Conservation (phyloP, 2,888 invertebrate species). For the Philereme transversata region DNA sequence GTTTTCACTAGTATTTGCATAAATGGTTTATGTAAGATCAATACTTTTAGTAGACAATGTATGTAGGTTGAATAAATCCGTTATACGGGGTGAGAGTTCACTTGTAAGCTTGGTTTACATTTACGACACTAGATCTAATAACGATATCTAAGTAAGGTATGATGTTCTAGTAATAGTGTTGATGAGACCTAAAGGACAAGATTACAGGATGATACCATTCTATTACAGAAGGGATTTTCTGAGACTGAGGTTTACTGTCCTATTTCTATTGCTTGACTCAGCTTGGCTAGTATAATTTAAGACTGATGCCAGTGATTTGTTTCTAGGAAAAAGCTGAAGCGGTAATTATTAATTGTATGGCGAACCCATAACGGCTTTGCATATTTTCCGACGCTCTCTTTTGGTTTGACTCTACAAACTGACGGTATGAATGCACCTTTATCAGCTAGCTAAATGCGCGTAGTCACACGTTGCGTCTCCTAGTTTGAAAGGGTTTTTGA, state of each 20-base stretch:
- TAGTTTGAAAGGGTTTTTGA: slow-evolving; percentile 7
- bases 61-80: slow-evolving; percentile 52
- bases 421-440: neutral
- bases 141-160: neutral
- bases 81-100: slow-evolving; percentile 42
- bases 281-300: too few relatives aligned
- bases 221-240: too few relatives aligned
- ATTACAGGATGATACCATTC: too few relatives aligned
- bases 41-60: slow-evolving; percentile 36
- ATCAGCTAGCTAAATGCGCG: slow-evolving; percentile 6
- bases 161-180: neutral
- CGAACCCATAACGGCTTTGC: too few relatives aligned
- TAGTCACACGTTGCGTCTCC: slow-evolving; percentile 9
- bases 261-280: too few relatives aligned
- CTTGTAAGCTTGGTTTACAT: neutral
- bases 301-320: too few relatives aligned
- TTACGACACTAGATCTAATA: neutral
- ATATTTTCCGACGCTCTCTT: too few relatives aligned
- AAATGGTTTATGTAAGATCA: slow-evolving; percentile 31
- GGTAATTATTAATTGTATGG: too few relatives aligned
- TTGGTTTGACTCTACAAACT: too few relatives aligned
- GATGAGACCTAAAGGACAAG: too few relatives aligned
- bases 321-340: too few relatives aligned
- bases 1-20: slow-evolving; percentile 37
- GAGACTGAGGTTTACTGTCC: too few relatives aligned